Evolutionary conservation across 2,888 invertebrate species (phyloP), one percentile per base, ranked within the genome.

Genomic region (Digitonthophagus gazella): DNA sequence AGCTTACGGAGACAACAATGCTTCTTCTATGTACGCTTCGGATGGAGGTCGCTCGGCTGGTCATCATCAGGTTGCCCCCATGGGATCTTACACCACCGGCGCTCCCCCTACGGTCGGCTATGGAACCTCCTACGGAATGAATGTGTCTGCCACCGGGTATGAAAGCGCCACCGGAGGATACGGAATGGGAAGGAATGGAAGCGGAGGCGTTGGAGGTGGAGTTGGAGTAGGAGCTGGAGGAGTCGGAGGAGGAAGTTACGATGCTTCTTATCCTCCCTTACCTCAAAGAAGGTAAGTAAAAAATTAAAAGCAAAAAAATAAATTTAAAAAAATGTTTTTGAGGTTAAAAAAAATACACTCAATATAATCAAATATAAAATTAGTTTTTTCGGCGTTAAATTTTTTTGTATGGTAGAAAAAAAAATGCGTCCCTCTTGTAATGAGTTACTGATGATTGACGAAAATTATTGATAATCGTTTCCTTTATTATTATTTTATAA

Each of bases 241-340:
- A n/a, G n/a, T n/a, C n/a, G n/a, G n/a, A 22, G 28, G 28, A 44
- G 28, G 28, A 44, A 73, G 76, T 15, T 80, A 80, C 58, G 80
- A 80, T 64, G 72, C 77, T 44, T 77, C 78, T 20, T 79, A 80
- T 71, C 78, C 79, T 20, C 77, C 80, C 58, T 69, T 79, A 61
- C 79, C 79, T 69, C 79, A 80, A 68, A 75, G 80, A 71, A 78
- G 79, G 79, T 79, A 72, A 77, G 79, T 74, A 5, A n/a, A 1
- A 15, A 15, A 58, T 14, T 55, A n/a, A n/a, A n/a, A n/a, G n/a
- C n/a, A n/a, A n/a, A n/a, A n/a, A n/a, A n/a, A n/a, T n/a, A n/a
- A n/a, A n/a, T n/a, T n/a, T n/a, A n/a, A n/a, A n/a, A n/a, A n/a
- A n/a, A n/a, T n/a, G n/a, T n/a, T n/a, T n/a, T n/a, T n/a, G n/a